phyloP scores from a whole-genome alignment of 2,797 vertebrate species.

The Chaenodraco wilsoni region DNA sequence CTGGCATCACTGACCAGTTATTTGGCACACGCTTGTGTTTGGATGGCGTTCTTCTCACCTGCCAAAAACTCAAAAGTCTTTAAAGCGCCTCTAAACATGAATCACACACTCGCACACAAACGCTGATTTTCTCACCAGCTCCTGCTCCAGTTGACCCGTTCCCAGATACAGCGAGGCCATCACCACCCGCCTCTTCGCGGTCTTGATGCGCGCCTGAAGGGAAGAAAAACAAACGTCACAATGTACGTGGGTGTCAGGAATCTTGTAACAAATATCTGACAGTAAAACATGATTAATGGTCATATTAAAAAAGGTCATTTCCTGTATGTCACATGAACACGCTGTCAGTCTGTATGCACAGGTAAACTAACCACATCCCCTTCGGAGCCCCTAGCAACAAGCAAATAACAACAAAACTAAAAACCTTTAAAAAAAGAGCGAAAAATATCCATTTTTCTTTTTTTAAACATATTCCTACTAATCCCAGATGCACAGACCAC shows the following conservation, averaged over 20 bases:
- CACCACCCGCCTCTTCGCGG: conserved; percentile 90
- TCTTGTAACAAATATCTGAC: conserved; percentile 10
- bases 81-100: neutral
- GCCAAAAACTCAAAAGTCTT: conserved; percentile 30
- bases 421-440: neutral
- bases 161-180: conserved; percentile 97
- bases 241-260: neutral
- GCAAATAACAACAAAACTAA: neutral
- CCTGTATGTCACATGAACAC: neutral
- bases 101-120: neutral
- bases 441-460: too few relatives aligned
- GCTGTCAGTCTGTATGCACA: neutral
- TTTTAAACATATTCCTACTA: too few relatives aligned
- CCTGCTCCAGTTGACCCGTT: conserved; percentile 92
- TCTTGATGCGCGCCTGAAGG: conserved; percentile 88
- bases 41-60: conserved; percentile 66
- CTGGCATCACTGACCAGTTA: conserved; percentile 57
- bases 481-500: too few relatives aligned
- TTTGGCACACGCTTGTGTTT: conserved; percentile 31
- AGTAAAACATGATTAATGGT: conserved; percentile 2
- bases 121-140: conserved; percentile 86
- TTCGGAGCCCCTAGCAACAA: too few relatives aligned
- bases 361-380: neutral
- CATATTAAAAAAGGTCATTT: neutral
- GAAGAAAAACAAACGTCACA: conserved; percentile 12